Base-by-base conservation (phyloP, 2,113 vertebrate species). In the Pelecanoides urinatrix region DNA sequence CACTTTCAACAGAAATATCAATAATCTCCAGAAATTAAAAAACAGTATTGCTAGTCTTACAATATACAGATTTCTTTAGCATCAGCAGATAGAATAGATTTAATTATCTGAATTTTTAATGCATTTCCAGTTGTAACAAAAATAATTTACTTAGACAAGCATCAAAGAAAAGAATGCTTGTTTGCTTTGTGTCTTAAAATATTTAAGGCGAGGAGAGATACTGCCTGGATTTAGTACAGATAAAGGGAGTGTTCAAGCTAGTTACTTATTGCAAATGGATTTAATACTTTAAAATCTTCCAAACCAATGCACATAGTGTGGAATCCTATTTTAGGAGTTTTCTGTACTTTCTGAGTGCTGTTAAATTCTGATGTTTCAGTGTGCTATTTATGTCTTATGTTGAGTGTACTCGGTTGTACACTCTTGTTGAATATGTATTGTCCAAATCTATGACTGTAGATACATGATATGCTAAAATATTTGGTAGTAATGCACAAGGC, bases 21-120 rank as follows among this genome's bases (percentile, higher is more conserved):
- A 5, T 94, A 61, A 70, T 81, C 40, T 96, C 50, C 53, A 94
- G 73, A 96, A 94, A 58, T 86, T 62, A 66, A 94, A 97, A 85
- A 62, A 32, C 38, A 93, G 61, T 95, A 92, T 50, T 40, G 5
- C 18, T 93, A 18, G 29, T 94, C 38, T 92, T 91, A 47, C 7
- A 94, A 10, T 89, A 49, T 44, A 84, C 1, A n/a, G 15, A 10
- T 92, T 96, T 53, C 52, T 83, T 94, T 70, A 90, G 40, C 6
- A 55, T 89, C 73, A 95, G 36, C 34, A 76, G 49, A 50, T 62
- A 87, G 26, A 94, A 47, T 44, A 45, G 36, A 74, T 91, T 93
- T 91, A 68, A 75, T 34, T 90, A 78, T 19, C 50, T 92, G 59
- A 62, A 79, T 84, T 95, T 96, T 94, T 84, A 87, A 61, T 79